phyloP scores from a whole-genome alignment of 2,113 vertebrate genomes.

The Myrmophylax atrothorax region DNA sequence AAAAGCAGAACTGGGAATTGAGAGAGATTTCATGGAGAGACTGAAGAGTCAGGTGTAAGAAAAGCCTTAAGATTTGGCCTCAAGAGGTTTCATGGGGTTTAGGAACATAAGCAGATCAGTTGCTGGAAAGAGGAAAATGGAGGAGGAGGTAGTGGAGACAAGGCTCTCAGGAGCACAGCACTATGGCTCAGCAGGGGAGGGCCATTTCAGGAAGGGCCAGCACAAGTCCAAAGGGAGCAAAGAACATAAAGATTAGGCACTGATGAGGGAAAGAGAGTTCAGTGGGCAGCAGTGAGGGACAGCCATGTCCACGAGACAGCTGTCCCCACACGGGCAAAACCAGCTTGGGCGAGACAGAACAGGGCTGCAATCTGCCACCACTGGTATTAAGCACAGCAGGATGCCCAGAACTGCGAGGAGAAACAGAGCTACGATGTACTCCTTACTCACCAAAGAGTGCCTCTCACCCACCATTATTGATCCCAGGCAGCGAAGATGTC shows the following conservation, averaged over 20 bases:
- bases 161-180: not conserved
- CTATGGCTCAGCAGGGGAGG: not conserved
- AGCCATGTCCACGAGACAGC: not conserved
- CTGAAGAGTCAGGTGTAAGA: not conserved
- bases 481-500: conserved; percentile 79
- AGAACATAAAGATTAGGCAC: not conserved
- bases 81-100: not conserved
- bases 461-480: conserved; percentile 79
- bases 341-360: not conserved
- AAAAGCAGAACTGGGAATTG: not conserved
- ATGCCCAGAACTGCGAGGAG: not conserved
- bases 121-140: not conserved
- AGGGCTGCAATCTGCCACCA: not conserved
- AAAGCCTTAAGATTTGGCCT: not conserved
- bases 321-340: not conserved
- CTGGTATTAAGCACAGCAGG: not conserved
- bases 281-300: not conserved
- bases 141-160: not conserved
- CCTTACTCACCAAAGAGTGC: not conserved
- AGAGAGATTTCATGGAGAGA: not conserved
- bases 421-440: not conserved
- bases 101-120: not conserved
- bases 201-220: not conserved
- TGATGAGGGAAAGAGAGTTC: not conserved
- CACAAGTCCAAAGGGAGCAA: not conserved